These are phyloP conservation scores for Phalacrocorax brasilianus DNA, from an alignment of 2,113 vertebrate genomes.

Conservation along the genomic window DNA sequence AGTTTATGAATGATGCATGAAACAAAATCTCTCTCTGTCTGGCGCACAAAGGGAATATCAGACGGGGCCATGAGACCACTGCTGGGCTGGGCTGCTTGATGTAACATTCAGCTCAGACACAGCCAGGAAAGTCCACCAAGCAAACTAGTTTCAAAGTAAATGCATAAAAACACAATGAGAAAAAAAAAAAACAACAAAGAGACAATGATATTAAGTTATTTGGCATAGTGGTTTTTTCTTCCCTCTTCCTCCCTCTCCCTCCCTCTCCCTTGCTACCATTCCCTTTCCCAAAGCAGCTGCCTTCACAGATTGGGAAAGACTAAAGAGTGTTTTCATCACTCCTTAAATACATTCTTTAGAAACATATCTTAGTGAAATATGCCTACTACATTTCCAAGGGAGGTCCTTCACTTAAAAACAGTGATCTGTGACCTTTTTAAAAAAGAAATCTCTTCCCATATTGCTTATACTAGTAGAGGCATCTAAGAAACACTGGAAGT, in stretches of 20 bases:
- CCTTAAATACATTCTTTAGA: neutral
- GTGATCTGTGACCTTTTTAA: neutral
- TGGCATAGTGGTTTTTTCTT: neutral
- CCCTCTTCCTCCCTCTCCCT: neutral
- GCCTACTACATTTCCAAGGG: neutral
- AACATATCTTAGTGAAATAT: neutral
- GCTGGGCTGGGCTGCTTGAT: neutral
- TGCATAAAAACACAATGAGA: neutral
- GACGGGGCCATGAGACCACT: neutral
- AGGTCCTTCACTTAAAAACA: neutral
- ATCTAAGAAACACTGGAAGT: neutral
- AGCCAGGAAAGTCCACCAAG: neutral
- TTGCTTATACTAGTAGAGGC: neutral
- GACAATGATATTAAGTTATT: neutral
- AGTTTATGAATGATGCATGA: conserved; percentile 63
- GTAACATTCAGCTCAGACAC: neutral
- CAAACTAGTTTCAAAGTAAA: neutral
- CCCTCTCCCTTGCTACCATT: neutral
- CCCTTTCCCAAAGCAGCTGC: neutral
- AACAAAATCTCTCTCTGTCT: conserved; percentile 30
- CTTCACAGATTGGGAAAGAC: neutral
- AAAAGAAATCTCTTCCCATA: neutral
- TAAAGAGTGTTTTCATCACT: neutral
- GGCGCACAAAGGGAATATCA: conserved; percentile 20
- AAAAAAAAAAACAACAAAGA: neutral